phyloP scores from a whole-genome alignment of 2,113 vertebrate species.

The Apteryx owenii region DNA sequence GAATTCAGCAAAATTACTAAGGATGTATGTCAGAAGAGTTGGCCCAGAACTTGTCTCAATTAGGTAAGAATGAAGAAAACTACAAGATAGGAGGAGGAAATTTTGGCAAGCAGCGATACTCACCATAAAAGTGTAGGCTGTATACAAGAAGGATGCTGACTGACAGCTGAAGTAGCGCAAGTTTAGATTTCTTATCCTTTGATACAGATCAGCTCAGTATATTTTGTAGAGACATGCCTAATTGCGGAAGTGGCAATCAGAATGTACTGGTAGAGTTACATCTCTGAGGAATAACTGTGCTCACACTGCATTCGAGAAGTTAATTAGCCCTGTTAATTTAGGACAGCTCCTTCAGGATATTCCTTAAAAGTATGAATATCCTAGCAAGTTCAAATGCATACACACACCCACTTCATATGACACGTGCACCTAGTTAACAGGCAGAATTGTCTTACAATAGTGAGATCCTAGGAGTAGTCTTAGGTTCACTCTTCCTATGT shows the following conservation, averaged over 20 bases:
- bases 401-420: neutral
- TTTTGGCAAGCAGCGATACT: neutral
- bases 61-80: neutral
- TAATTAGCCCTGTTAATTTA: neutral
- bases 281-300: neutral
- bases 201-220: neutral
- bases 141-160: neutral
- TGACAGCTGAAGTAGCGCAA: neutral
- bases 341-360: neutral
- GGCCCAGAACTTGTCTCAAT: neutral
- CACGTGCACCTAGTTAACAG: neutral
- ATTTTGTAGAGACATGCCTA: neutral
- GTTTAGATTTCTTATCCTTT: neutral
- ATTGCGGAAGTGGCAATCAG: neutral
- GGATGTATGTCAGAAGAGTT: neutral
- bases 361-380: neutral
- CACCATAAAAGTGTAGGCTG: neutral
- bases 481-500: neutral
- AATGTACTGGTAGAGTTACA: neutral
- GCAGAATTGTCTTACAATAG: neutral
- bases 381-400: neutral
- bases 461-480: neutral
- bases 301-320: neutral
- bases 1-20: neutral
- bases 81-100: neutral